Percentiles rank a stretch among this genome's conserved stretches.
These are phyloP conservation scores for Yasuhikotakia modesta DNA, from an alignment of 2,797 vertebrate genomes.

Conservation along the genomic window DNA sequence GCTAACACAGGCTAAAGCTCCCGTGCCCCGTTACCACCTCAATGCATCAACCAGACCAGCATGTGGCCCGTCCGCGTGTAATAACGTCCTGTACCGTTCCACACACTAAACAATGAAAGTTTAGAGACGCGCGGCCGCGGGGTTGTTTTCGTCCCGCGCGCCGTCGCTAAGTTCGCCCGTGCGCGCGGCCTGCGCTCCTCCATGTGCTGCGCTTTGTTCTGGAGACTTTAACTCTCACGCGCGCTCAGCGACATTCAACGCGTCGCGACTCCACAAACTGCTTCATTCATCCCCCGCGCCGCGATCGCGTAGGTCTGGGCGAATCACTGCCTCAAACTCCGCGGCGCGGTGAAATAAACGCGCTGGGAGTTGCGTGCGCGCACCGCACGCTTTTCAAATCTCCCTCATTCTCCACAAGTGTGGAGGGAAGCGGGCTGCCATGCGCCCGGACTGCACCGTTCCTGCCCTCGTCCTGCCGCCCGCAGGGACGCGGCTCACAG, in stretches of 20 bases:
- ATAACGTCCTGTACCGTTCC: neutral
- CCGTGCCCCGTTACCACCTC: neutral
- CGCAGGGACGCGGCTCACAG: too few species aligned
- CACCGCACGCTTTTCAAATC: conserved; percentile 85
- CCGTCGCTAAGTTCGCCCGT: conserved; percentile 28
- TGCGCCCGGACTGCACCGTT: conserved; percentile 81
- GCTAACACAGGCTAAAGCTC: conserved; percentile 11
- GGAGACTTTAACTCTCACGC: conserved; percentile 84
- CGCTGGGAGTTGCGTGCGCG: conserved; percentile 58
- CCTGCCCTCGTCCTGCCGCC: too few species aligned
- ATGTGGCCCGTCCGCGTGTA: conserved; percentile 31
- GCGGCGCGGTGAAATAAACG: neutral
- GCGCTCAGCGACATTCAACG: conserved; percentile 62
- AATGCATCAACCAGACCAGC: neutral
- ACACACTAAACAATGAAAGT: neutral
- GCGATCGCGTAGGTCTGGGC: too few species aligned
- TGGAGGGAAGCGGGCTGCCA: conserved; percentile 80
- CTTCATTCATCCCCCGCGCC: neutral
- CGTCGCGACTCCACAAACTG: neutral
- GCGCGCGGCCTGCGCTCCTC: conserved; percentile 77
- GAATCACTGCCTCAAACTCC: neutral
- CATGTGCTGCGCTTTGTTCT: conserved; percentile 92
- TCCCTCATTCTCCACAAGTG: conserved; percentile 86
- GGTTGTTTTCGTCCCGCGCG: conserved; percentile 36
- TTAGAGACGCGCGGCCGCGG: too few species aligned